These are phyloP conservation scores for Thymelicus acteon DNA, from an alignment of 2,888 invertebrate genomes.

Conservation along the genomic window DNA sequence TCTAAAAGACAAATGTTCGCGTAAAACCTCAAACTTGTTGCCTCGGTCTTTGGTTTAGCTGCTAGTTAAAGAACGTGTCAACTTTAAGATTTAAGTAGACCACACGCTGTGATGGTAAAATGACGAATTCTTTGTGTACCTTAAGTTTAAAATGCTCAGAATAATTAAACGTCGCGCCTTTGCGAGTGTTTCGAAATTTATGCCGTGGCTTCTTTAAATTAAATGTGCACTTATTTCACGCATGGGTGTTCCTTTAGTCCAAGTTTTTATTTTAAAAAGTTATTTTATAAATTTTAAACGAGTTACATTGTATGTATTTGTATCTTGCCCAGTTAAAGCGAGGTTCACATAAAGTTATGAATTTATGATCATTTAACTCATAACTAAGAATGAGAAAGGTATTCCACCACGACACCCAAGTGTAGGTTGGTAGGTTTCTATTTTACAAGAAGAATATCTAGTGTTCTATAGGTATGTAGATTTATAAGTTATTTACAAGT, in stretches of 20 bases:
- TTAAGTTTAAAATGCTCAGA: slow-evolving; percentile 8
- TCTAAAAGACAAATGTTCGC: slow-evolving; percentile 41
- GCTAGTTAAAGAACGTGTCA: slow-evolving; percentile 45
- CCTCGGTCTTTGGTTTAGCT: slow-evolving; percentile 16
- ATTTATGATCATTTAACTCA: no score
- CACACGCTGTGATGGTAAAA: slow-evolving; percentile 4
- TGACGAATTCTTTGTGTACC: slow-evolving; percentile 12
- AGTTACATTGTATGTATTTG: not conserved
- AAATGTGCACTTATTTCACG: slow-evolving; percentile 7
- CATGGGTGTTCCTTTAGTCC: slow-evolving; percentile 3
- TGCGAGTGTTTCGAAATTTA: slow-evolving; percentile 9
- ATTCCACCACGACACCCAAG: no score
- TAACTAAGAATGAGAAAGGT: no score
- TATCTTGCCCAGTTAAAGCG: no score
- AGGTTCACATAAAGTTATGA: no score
- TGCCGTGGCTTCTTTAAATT: slow-evolving; percentile 10
- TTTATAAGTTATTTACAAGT: no score
- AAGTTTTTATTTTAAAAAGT: not conserved
- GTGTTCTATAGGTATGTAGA: no score
- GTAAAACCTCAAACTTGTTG: slow-evolving; percentile 57
- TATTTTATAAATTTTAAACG: not conserved
- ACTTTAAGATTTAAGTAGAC: slow-evolving; percentile 40
- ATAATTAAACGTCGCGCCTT: slow-evolving; percentile 7
- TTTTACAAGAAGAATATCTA: no score
- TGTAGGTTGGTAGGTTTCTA: no score